Evolutionary conservation across 53 echinoderm and acorn worm species (phyloP).

Genomic region (Crossaster papposus): DNA sequence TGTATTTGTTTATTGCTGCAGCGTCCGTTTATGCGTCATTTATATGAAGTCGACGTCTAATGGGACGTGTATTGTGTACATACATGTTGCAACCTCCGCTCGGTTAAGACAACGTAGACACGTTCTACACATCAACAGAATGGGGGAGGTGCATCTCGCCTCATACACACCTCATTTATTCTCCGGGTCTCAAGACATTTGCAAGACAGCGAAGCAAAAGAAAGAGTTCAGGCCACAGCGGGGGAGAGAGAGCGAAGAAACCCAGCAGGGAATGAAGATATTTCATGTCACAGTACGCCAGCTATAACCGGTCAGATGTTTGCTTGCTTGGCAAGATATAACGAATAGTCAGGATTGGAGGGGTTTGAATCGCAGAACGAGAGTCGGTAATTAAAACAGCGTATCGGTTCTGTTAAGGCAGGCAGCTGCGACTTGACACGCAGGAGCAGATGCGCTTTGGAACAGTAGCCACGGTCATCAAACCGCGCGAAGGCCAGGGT

Average conservation of each 20-base stretch:
- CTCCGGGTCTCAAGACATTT: background rate
- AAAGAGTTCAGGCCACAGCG: background rate
- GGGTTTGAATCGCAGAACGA: background rate
- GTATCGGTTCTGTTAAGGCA: background rate
- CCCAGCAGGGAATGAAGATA: background rate
- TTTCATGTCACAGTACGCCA: background rate
- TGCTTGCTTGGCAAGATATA: background rate
- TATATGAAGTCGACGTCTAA: background rate
- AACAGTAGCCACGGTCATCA: background rate
- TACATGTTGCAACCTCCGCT: slow-evolving; percentile 5
- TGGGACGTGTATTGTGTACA: slow-evolving; percentile 9
- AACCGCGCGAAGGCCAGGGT: slow-evolving; percentile 31
- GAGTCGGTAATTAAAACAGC: background rate
- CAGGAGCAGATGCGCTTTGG: slow-evolving; percentile 23
- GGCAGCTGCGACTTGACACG: background rate
- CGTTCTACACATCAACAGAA: slow-evolving; percentile 2
- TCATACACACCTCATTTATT: background rate
- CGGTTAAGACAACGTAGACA: slow-evolving; percentile 21
- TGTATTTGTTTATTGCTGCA: too few relatives aligned
- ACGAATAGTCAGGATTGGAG: background rate
- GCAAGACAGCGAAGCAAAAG: background rate
- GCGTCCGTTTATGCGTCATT: background rate
- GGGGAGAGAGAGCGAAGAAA: background rate
- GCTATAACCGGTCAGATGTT: background rate
- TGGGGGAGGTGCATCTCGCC: background rate